Base-by-base conservation (phyloP, 2,797 vertebrate genomes). In the Rhynchonycteris naso region DNA sequence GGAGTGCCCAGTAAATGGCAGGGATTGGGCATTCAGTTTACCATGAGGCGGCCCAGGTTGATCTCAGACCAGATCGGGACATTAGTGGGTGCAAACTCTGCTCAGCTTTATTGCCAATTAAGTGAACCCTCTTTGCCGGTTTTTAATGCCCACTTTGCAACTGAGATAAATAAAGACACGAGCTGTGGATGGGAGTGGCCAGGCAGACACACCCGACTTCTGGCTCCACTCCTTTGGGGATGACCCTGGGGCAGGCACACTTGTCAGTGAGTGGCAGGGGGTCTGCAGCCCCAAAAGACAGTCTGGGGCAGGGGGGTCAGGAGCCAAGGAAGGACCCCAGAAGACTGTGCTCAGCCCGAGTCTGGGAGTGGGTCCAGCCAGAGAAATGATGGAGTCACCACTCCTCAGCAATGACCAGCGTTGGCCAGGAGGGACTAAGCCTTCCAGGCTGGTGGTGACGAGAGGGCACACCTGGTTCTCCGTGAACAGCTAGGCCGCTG, bases 111-210 rank as follows among this genome's bases (percentile, higher is more conserved):
- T 74, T 85, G 79, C 59, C 68, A 88, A 12, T 74, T 4, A 78
- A 66, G 30, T 28, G 43, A 66, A 35, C 52, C 11, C 50, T 63
- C 59, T 56, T 16, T 61, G 66, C n/a, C 56, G 22, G 21, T 33
- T 47, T 72, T 79, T 35, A 38, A 28, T 54, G 84, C 63, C 38
- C 38, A 54, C 63, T 59, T 33, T 28, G 79, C 82, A 71, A 18
- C 0, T 74, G 66, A 84, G 35, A 68, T 4, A 19, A 26, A 22
- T 38, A 26, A 35, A 35, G 79, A 47, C 9, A 56, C 71, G 15
- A 4, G 8, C 28, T 18, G 0, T 19, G 0, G 1, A 11, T 26
- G 43, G 19, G 50, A n/a, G 18, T 15, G 3, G 26, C 5, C 0
- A 16, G 30, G 47, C 16, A 65, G 72, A 24, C 16, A 10, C 30